Base-by-base conservation (phyloP, 2,888 invertebrate species). In the Ornithoptera priamus region DNA sequence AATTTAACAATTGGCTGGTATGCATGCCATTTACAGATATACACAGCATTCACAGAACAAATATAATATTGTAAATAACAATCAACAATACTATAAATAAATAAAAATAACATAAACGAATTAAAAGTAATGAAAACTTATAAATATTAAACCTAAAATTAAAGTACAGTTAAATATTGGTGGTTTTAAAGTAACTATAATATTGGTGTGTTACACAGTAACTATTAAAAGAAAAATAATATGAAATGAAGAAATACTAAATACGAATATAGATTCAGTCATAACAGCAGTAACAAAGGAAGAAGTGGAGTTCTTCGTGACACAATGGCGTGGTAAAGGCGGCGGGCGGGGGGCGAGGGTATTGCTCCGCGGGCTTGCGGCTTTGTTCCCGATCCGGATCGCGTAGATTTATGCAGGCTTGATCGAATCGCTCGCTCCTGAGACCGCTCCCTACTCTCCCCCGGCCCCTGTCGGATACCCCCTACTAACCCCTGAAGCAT, bases 381-480 rank as follows among this genome's bases (percentile, higher is more conserved):
- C 90, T 90, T 91, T 90, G 90, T 91, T 88, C 87, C 84, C 85
- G 87, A 85, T 85, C 81, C 81, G 82, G 83, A 90, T 89, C 89
- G 87, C 86, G 89, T 91, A 89, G 89, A 91, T 91, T 90, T 89
- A 89, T 90, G 87, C 89, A 89, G 84, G 90, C 88, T 84, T 89
- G 88, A 90, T 90, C 88, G 87, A 89, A 87, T 87, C 87, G 81
- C 81, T 73, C 77, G 39, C 30, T 30, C 30, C 30, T 30, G 30
- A 30, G 30, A 46, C 46, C 46, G 10, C 46, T 46, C 46, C 46
- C 46, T 10, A 3, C 50, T 1, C 50, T 15, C 50, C 50, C 50
- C 18, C 50, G 15, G 15, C 50, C 50, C 5, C 50, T 30, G 71
- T 15, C 17, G 50, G 4, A 50, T 15, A 50, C 72, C 75, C 73